Evolutionary conservation across 1,140 invertebrate genomes (phyloP), one percentile per base, ranked within the genome.

Genomic region (Tetragonula clypearis): DNA sequence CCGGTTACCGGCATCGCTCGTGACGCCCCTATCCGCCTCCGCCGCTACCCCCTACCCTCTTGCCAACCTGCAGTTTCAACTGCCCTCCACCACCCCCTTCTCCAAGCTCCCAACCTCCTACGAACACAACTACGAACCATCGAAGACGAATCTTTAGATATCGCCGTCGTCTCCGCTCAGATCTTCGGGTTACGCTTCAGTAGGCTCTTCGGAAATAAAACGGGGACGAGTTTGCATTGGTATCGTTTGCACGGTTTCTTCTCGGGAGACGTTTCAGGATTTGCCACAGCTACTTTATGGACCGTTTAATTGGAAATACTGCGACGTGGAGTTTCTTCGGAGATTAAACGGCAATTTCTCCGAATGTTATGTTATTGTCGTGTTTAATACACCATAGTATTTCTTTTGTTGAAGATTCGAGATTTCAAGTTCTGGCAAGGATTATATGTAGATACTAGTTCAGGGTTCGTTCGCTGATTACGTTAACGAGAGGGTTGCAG

Each of bases 101-200:
- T 2, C 26, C 17, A 3, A 77, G 41, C 85, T 66, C 53, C 41
- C 55, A 58, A 49, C 84, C 76, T 73, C 62, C 55, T 80, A 58
- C 68, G n/a, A 60, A 71, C 77, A 71, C 73, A 72, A 68, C 80
- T 72, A 74, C 81, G 80, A 89, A 58, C 81, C 87, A 81, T 85
- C 88, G 88, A 90, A 90, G 82, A 84, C 86, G 89, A 83, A 90
- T 87, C 87, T 90, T 88, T 85, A 90, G 90, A 86, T 90, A 90
- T 90, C 87, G 90, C 73, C 78, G 78, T 79, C 89, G 89, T 86
- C 86, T 90, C 69, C 69, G 76, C 86, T 83, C 73, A 82, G 82
- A 85, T 90, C 87, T 84, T 82, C 79, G 85, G 86, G 82, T 86
- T 86, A 89, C 88, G 88, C 88, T 89, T 66, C 87, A 82, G 21